These are phyloP conservation scores for Macrosteles quadrilineatus DNA, from an alignment of 1,140 invertebrate species.

Conservation along the genomic window DNA sequence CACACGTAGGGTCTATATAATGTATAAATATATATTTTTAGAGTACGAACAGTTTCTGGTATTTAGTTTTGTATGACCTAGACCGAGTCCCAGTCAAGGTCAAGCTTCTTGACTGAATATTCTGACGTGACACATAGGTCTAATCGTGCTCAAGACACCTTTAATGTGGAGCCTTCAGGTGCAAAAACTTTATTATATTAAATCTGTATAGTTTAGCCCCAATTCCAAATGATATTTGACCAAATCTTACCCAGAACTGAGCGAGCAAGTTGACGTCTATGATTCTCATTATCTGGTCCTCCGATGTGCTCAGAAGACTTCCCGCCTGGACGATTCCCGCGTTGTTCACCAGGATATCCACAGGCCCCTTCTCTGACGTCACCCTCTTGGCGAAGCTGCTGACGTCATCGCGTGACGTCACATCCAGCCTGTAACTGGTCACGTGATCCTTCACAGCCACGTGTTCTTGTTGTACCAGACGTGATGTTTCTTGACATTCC, in stretches of 20 bases:
- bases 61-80: too few relatives aligned
- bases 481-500: constrained; percentile 56
- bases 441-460: constrained; percentile 31
- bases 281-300: constrained; percentile 37
- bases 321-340: constrained; percentile 43
- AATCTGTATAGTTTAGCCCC: too few relatives aligned
- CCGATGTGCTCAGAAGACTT: constrained; percentile 33
- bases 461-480: constrained; percentile 45
- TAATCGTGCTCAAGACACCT: too few relatives aligned
- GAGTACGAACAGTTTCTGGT: too few relatives aligned
- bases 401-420: constrained; percentile 44
- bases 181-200: too few relatives aligned
- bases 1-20: too few relatives aligned
- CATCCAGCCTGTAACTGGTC: constrained; percentile 49
- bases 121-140: too few relatives aligned
- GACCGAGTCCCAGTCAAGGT: too few relatives aligned
- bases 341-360: constrained; percentile 45
- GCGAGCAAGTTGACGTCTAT: constrained; percentile 43
- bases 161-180: too few relatives aligned
- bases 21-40: too few relatives aligned
- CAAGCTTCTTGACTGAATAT: too few relatives aligned
- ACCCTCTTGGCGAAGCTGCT: constrained; percentile 37
- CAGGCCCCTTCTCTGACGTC: constrained; percentile 34
- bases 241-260: constrained; percentile 48
- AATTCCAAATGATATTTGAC: too few relatives aligned